Base-by-base conservation (phyloP, 2,113 vertebrate species). In the Setophaga coronata region DNA sequence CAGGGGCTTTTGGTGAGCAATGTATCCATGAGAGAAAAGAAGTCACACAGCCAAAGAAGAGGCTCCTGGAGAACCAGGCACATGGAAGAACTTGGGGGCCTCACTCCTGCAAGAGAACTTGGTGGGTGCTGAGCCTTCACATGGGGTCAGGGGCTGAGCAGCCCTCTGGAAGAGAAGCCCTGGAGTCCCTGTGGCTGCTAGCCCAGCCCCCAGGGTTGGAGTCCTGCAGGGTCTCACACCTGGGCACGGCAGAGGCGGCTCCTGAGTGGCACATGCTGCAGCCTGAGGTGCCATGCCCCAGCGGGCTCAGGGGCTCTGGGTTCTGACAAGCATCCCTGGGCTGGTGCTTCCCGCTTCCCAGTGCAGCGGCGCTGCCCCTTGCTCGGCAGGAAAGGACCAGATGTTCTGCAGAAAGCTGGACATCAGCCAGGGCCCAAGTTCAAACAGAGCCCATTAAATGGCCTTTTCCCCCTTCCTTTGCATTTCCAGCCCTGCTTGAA, bases 391-490 rank as follows among this genome's bases (percentile, higher is more conserved):
- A 96, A 96, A 80, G 24, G 51, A 73, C 90, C 95, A 94, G 95
- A 92, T 95, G 92, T 91, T 95, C 60, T 93, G 85, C 74, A 96
- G 79, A 85, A 24, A 85, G 42, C 81, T 95, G 89, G 91, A 76
- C 1, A 13, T 72, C 4, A 10, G 94, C 93, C 92, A 95, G 66
- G 67, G 53, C 83, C 80, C 1, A 5, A 95, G 87, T 97, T 97
- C 94, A 97, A 96, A 97, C 74, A 45, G 69, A 94, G 94, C 91
- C 80, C 51, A 3, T 87, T 64, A 93, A 96, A 85, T 88, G 86
- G 85, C 84, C 93, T 94, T 95, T 94, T 2, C 66, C 91, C 60
- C 82, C 31, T 62, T 91, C 79, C 79, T 84, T 60, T 0, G 10
- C 9, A 7, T 74, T 95, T 90, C 91, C 85, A 91, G 80, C 93